Base-by-base conservation (phyloP, 2,888 invertebrate species). In the Stegophylla sp. region DNA sequence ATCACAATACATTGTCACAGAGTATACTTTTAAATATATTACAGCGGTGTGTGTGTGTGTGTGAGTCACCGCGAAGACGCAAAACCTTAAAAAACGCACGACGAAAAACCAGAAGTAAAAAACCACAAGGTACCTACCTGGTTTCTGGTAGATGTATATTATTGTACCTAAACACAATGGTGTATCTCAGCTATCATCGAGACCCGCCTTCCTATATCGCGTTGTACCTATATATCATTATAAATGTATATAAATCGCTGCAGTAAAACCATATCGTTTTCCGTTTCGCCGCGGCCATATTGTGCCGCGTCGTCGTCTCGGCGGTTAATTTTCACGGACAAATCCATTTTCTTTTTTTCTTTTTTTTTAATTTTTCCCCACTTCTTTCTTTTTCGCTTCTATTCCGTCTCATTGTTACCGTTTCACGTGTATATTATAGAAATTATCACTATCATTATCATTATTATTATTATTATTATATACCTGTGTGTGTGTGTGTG, bases 261-360 rank as follows among this genome's bases (percentile, higher is more conserved):
- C 53, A n/a, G 43, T 61, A 53, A 67, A 15, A 77, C 67, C 59
- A 23, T 69, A 48, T 75, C 20, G n/a, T 75, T 64, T 64, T 75
- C 51, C 63, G 41, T 75, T 28, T 51, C 41, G 75, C 61, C 15
- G 17, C 66, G 34, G 69, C 77, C 69, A 79, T 79, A 17, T 79
- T 69, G 67, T 4, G 4, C 4, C 53, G n/a, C n/a, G n/a, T n/a
- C 63, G 20, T 43, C 67, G 77, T 79, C 67, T 79, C 77, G 69
- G 77, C 77, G 77, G 77, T 79, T 79, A 48, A 79, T 79, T 79
- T 79, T 79, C 77, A 79, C 77, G 77, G 77, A 69, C 69, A 77
- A 77, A 77, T 67, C 67, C 53, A 69, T 79, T 79, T 79, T 79
- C 45, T 73, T 63, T 45, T 20, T 20, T 12, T 61, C 53, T 67